These are phyloP conservation scores for Aurelia sp. DNA, from an alignment of 30 jellyfish, hydroid and myxozoan species.

Conservation along the genomic window DNA sequence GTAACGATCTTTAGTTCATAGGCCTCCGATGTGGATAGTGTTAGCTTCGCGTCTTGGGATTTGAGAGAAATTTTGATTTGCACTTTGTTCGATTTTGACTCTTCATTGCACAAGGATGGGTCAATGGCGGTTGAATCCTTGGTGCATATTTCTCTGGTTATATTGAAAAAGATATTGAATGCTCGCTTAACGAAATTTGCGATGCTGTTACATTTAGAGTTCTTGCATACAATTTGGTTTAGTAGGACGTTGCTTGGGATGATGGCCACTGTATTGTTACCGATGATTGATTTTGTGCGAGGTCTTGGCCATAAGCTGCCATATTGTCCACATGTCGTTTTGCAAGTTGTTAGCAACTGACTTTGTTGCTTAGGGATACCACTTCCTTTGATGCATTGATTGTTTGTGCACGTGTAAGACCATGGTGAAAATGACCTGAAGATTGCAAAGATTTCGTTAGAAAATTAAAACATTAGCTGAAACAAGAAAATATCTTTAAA, in stretches of 20 bases:
- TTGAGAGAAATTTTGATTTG: constrained; percentile 23
- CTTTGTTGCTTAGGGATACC: constrained; percentile 35
- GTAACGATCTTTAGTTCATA: constrained; percentile 47
- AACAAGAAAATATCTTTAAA: too few species aligned
- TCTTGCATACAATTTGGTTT: constrained; percentile 7
- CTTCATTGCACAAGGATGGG: constrained; percentile 29
- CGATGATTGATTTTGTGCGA: constrained; percentile 14
- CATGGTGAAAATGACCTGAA: constrained; percentile 60
- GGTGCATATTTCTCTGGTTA: constrained; percentile 25
- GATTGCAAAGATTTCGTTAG: too few species aligned
- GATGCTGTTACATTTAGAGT: constrained; percentile 13
- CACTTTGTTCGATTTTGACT: constrained; percentile 15
- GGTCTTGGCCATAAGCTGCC: constrained; percentile 91
- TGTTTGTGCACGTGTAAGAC: constrained; percentile 51
- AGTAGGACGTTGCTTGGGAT: constrained; percentile 37
- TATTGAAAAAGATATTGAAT: constrained; percentile 16
- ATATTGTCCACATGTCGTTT: constrained; percentile 74
- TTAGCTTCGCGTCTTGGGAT: constrained; percentile 37
- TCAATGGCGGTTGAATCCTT: constrained; percentile 22
- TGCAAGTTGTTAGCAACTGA: constrained; percentile 67
- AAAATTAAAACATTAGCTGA: too few species aligned
- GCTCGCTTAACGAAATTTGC: constrained; percentile 15
- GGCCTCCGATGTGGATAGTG: constrained; percentile 72
- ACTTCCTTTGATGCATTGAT: constrained; percentile 41
- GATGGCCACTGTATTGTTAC: constrained; percentile 30